A percentile compares a stretch with the other conserved stretches of the same genome.
phyloP scores from a whole-genome alignment of 30 jellyfish, hydroid and myxozoan genomes.

The Hydractinia symbiolongicarpus region DNA sequence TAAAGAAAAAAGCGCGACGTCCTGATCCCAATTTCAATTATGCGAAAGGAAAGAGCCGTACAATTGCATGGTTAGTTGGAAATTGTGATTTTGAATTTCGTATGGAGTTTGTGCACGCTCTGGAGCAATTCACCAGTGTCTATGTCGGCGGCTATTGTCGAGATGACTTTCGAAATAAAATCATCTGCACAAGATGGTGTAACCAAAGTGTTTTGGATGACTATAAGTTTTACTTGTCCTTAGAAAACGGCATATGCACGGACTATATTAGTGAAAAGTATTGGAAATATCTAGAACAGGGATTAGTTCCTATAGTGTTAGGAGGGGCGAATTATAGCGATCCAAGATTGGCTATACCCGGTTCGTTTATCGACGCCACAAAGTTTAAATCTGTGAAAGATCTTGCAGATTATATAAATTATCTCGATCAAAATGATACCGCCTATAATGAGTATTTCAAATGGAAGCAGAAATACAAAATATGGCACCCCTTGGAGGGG shows the following conservation, averaged over 20 bases:
- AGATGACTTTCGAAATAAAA: constrained; percentile 15
- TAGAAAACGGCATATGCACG: constrained; percentile 75
- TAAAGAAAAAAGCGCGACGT: background rate
- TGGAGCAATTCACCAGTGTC: constrained; percentile 46
- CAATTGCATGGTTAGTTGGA: constrained; percentile 76
- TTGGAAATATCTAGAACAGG: constrained; percentile 63
- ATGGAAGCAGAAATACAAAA: constrained; percentile 63
- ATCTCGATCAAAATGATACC: constrained; percentile 78
- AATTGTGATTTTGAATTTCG: constrained; percentile 68
- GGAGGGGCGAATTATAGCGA: constrained; percentile 77
- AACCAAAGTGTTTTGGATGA: constrained; percentile 16
- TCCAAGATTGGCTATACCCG: constrained; percentile 83
- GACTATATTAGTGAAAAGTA: constrained; percentile 86
- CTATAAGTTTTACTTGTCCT: constrained; percentile 75
- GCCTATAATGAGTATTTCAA: constrained; percentile 89
- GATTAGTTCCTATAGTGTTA: constrained; percentile 77
- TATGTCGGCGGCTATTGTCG: constrained; percentile 85
- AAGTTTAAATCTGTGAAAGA: constrained; percentile 54
- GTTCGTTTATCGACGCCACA: constrained; percentile 73
- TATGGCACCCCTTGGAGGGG: constrained; percentile 63
- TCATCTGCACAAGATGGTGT: constrained; percentile 45
- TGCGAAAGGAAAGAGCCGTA: constrained; percentile 47
- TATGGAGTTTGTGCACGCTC: constrained; percentile 48
- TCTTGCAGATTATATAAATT: constrained; percentile 55
- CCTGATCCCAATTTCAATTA: constrained; percentile 30